phyloP scores from a whole-genome alignment of 2,888 invertebrate species.

The Drosophila eohydei region DNA sequence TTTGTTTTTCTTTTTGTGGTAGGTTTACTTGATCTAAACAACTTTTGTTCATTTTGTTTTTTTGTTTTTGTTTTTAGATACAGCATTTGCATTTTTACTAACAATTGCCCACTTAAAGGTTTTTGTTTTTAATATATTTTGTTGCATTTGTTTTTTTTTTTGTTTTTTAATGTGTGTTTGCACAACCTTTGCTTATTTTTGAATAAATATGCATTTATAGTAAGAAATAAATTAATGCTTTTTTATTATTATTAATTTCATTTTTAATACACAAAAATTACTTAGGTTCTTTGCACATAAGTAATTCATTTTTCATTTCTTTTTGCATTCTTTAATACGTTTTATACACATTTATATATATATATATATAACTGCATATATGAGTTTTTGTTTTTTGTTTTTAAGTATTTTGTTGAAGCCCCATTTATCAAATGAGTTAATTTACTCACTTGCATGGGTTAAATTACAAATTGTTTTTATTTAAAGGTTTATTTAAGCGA shows the following conservation, averaged over 20 bases:
- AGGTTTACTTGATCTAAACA: slow-evolving; percentile 57
- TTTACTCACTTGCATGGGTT: slow-evolving; percentile 27
- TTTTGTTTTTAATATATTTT: slow-evolving; percentile 66
- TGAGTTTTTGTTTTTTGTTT: slow-evolving; percentile 45
- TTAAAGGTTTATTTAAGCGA: slow-evolving; percentile 35
- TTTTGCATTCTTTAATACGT: slow-evolving; percentile 49
- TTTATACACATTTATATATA: slow-evolving; percentile 55
- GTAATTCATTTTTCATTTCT: slow-evolving; percentile 16
- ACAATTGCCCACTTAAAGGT: slow-evolving; percentile 64
- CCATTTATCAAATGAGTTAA: slow-evolving; percentile 44
- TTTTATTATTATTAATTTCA: slow-evolving; percentile 57
- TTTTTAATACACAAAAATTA: slow-evolving; percentile 63
- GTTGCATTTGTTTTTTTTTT: slow-evolving; percentile 61
- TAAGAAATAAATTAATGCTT: slow-evolving; percentile 80
- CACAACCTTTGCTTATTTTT: slow-evolving; percentile 81
- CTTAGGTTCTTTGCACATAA: slow-evolving; percentile 61
- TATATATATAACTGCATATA: slow-evolving; percentile 74
- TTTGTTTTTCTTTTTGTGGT: slow-evolving; percentile 48
- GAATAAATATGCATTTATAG: slow-evolving; percentile 81
- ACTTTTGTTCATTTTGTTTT: slow-evolving; percentile 31
- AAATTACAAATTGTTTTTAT: slow-evolving; percentile 69
- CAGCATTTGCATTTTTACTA: slow-evolving; percentile 54
- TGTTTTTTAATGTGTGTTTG: slow-evolving; percentile 72
- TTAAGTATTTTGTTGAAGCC: slow-evolving; percentile 60
- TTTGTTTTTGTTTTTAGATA: slow-evolving; percentile 16